phyloP scores from a whole-genome alignment of 2,888 invertebrate genomes.

The Standfussiana lucernea region DNA sequence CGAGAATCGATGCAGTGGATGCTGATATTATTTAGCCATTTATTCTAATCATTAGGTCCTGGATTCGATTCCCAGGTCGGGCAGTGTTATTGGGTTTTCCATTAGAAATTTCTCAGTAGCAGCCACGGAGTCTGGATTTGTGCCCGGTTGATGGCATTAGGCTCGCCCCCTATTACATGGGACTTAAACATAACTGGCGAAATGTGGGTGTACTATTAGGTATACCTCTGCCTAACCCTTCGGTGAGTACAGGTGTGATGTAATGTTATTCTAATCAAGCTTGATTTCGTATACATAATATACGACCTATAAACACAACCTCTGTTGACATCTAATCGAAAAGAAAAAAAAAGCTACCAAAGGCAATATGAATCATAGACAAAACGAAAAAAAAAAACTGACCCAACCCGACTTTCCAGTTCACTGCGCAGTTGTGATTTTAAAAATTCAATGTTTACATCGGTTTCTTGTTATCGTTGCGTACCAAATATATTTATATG shows the following conservation, averaged over 20 bases:
- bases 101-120: no score
- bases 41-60: no score
- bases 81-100: no score
- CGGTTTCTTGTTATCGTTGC: constrained; percentile 30
- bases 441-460: constrained; percentile 35
- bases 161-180: no score
- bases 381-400: constrained; percentile 23
- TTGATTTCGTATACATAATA: not conserved
- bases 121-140: no score
- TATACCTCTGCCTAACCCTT: no score
- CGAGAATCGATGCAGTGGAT: not conserved
- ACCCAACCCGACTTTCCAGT: constrained; percentile 34
- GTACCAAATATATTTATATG: constrained; percentile 10
- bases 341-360: constrained; percentile 19
- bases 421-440: constrained; percentile 40
- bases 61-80: no score
- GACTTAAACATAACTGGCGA: no score
- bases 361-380: constrained; percentile 35
- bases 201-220: no score
- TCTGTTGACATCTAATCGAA: constrained; percentile 30
- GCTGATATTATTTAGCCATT: not conserved
- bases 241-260: no score
- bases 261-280: no score
- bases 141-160: no score
- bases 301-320: constrained; percentile 23